Base-by-base conservation (phyloP, 2,888 invertebrate genomes). In the Aporophyla nigra region DNA sequence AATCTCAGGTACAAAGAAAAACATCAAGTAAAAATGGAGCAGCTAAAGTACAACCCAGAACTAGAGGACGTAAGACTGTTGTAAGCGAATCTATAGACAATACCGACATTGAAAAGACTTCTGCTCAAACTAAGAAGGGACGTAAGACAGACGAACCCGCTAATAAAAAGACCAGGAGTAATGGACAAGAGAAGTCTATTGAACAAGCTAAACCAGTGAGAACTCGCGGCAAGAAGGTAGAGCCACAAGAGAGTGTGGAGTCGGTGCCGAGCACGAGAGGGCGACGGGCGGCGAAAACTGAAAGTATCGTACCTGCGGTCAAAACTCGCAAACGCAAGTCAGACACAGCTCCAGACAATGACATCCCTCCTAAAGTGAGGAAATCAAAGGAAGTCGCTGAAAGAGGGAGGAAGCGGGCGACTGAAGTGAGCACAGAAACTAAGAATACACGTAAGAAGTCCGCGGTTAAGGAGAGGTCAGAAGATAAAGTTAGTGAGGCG, bases 281-380 rank as follows among this genome's bases (percentile, higher is more conserved):
- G 0, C 85, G 90, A 40, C 83, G 84, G 14, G 43, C 53, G 12
- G 65, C 71, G 7, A 83, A 76, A 78, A 63, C 53, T 2, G 70
- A 66, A 5, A 74, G 40, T 10, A 53, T 68, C 10, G 74, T 21
- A 40, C 43, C 84, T 6, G 86, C 79, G 76, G 59, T 63, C 16
- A 88, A 73, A 49, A 82, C 85, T 6, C 86, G 92, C 21, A 92
- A 91, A 69, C 87, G 91, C 6, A 91, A 89, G 78, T 71, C 85
- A 10, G 56, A 78, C 27, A 67, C 78, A 0, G 72, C 82, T 0
- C 73, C 74, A 5, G 86, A 89, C 33, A 33, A 58, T 49, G 87
- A 85, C 12, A 73, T 87, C 21, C 90, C 90, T 0, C 33, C 87
- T 0, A 90, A 90, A 81, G 58, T 89, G 1, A 78, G 86, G 27